A percentile compares a stretch with the other conserved stretches of the same genome.
These are phyloP conservation scores for Cataglyphis hispanica DNA, from an alignment of 1,140 invertebrate species.

Conservation along the genomic window DNA sequence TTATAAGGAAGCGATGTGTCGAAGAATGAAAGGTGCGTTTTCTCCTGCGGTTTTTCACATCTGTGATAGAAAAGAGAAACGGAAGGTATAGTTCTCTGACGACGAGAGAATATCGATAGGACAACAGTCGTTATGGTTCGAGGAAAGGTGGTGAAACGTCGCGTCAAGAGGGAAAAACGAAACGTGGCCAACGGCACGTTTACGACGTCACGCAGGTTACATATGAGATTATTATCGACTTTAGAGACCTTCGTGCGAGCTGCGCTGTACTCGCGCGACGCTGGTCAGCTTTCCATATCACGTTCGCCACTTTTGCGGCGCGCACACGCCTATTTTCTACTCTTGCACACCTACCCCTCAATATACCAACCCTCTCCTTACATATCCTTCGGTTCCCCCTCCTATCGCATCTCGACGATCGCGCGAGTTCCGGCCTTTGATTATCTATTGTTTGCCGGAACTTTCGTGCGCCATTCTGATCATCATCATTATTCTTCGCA, in stretches of 20 bases:
- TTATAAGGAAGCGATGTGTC: background rate
- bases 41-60: constrained; percentile 79
- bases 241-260: constrained; percentile 58
- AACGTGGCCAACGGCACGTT: constrained; percentile 65
- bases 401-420: constrained; percentile 57
- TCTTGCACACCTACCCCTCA: constrained; percentile 29
- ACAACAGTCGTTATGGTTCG: constrained; percentile 8
- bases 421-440: background rate
- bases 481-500: constrained; percentile 55
- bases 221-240: constrained; percentile 81
- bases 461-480: constrained; percentile 41
- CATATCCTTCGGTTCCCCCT: constrained; percentile 1
- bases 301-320: constrained; percentile 58
- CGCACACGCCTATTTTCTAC: constrained; percentile 69
- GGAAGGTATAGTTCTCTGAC: constrained; percentile 18
- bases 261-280: constrained; percentile 58
- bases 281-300: constrained; percentile 72
- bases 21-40: constrained; percentile 39
- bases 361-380: background rate
- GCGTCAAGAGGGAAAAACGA: constrained; percentile 34
- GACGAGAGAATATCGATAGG: constrained; percentile 8
- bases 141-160: constrained; percentile 24
- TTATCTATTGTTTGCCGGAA: constrained; percentile 49
- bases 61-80: constrained; percentile 78
- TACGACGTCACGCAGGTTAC: constrained; percentile 79